Base-by-base conservation (phyloP, 2,888 invertebrate species). In the Argyresthia goedartella region DNA sequence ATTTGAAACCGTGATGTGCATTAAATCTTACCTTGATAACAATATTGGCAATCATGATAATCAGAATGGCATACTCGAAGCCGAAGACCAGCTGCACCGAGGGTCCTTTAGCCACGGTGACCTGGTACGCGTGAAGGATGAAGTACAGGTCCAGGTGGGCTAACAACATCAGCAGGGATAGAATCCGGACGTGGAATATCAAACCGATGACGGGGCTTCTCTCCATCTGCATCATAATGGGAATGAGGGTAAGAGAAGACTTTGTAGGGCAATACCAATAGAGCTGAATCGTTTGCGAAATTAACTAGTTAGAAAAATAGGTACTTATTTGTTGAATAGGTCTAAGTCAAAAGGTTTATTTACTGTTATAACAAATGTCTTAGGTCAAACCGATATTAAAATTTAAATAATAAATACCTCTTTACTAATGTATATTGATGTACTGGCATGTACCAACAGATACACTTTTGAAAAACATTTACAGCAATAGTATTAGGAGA, bases 81-180 rank as follows among this genome's bases (percentile, higher is more conserved):
- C 99, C 99, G 88, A 99, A 99, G 7, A 99, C 99, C 55, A 99
- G 88, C 80, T 99, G 99, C 1, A 98, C 98, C 0, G 97, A 97
- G 7, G 99, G 97, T 44, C 99, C 99, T 72, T 96, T 96, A 1
- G 92, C 89, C 34, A 97, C 86, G 4, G 98, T 98, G 55, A 95
- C 95, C 70, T 94, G 93, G 76, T 98, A 99, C 1, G 97, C 99
- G 77, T 97, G 95, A 67, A 93, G 92, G 7, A 99, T 94, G 84
- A 99, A 96, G 67, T 93, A 91, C 56, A 94, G 88, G 78, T 99
- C 99, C 52, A 96, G 85, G 13, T 92, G 87, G 15, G 94, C 94
- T 57, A 99, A 81, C 56, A 98, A 86, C 58, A 91, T 85, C 55
- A 99, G 82, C 55, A 99, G 82, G 74, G 95, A 92, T 56, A 96